phyloP scores from a whole-genome alignment of 2,113 vertebrate genomes.

The Marmota monax region DNA sequence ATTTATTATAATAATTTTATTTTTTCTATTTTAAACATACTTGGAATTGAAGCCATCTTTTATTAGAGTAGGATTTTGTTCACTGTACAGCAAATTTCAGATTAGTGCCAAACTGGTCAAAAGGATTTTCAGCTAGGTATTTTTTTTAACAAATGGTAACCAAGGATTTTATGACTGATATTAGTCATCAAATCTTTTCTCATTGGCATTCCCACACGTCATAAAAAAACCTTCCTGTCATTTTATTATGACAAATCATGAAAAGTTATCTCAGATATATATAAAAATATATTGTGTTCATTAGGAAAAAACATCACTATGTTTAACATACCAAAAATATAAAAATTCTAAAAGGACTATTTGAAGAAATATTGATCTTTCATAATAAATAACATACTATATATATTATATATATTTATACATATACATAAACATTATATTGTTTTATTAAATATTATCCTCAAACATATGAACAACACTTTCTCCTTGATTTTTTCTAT shows the following conservation, averaged over 20 bases:
- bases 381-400: constrained; percentile 46
- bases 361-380: constrained; percentile 71
- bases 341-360: constrained; percentile 67
- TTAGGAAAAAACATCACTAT: constrained; percentile 80
- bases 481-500: constrained; percentile 42
- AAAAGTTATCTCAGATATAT: constrained; percentile 71
- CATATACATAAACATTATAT: neutral
- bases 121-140: constrained; percentile 50
- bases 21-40: constrained; percentile 75
- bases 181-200: constrained; percentile 65
- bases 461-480: constrained; percentile 53
- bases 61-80: constrained; percentile 73
- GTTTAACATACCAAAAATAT: constrained; percentile 77
- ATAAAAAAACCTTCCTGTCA: constrained; percentile 66
- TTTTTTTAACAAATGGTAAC: constrained; percentile 69
- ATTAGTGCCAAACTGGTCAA: constrained; percentile 66
- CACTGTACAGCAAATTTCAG: constrained; percentile 80
- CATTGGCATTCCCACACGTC: neutral
- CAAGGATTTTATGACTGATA: constrained; percentile 71
- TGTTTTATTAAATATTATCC: neutral
- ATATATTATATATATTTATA: neutral
- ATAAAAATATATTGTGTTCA: constrained; percentile 79
- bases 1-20: constrained; percentile 86
- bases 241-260: constrained; percentile 67
- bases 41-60: constrained; percentile 78